These are phyloP conservation scores for Hypsibius dujardini DNA, from an alignment of 1,140 invertebrate genomes.

Conservation along the genomic window DNA sequence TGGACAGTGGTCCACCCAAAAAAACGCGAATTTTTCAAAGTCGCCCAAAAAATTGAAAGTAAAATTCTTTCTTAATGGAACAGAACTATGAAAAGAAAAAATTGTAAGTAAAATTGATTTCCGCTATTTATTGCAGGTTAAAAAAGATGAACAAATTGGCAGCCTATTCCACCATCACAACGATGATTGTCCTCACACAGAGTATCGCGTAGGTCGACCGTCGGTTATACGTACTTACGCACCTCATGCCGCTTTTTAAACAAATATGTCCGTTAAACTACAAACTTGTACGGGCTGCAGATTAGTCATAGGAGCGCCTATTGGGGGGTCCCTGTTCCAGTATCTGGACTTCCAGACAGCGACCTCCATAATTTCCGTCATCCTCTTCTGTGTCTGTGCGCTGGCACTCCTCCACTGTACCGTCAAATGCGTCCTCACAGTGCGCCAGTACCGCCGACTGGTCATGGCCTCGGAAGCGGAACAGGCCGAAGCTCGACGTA, in stretches of 20 bases:
- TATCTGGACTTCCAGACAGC: neutral
- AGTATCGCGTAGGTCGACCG: neutral
- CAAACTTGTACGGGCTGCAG: too few species aligned
- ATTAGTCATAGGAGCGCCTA: neutral
- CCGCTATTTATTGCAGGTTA: neutral
- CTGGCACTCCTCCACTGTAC: neutral
- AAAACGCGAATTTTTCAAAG: too few species aligned
- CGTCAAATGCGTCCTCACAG: neutral
- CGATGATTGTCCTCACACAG: neutral
- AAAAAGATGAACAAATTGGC: slow-evolving; percentile 15
- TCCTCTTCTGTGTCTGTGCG: neutral
- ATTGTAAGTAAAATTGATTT: neutral
- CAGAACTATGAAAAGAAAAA: too few species aligned
- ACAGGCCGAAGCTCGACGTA: too few species aligned
- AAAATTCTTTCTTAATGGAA: too few species aligned
- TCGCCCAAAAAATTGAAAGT: too few species aligned
- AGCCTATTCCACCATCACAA: slow-evolving; percentile 10
- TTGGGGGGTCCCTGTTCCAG: neutral
- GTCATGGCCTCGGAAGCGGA: too few species aligned
- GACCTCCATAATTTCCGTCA: neutral
- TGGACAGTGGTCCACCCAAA: too few species aligned
- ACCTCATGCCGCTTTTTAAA: too few species aligned
- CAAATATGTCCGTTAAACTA: too few species aligned
- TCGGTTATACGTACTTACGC: neutral
- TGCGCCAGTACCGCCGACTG: neutral